phyloP scores from a whole-genome alignment of 2,797 vertebrate genomes.

The Lophotriccus pileatus region DNA sequence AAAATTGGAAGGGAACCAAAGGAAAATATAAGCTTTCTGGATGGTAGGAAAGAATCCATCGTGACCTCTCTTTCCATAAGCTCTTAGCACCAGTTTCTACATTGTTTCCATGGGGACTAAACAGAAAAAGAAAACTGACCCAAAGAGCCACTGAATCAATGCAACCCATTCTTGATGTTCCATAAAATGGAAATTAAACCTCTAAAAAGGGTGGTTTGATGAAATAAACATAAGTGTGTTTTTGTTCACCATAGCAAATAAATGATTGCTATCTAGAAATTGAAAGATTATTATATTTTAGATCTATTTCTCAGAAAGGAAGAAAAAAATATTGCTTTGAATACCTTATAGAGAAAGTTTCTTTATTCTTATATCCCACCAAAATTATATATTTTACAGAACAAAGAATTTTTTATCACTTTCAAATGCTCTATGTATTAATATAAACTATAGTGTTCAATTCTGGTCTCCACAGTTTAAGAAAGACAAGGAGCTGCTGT shows the following conservation, averaged over 20 bases:
- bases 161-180: background rate
- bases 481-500: background rate
- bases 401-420: background rate
- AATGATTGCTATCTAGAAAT: background rate
- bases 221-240: background rate
- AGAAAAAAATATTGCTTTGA: background rate
- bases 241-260: background rate
- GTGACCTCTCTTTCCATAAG: background rate
- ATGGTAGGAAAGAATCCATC: background rate
- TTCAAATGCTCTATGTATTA: background rate
- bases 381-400: background rate
- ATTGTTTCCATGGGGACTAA: background rate
- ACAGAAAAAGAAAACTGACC: background rate
- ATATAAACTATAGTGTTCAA: background rate
- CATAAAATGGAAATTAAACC: background rate
- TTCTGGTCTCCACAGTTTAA: background rate
- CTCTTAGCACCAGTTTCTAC: background rate
- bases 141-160: background rate
- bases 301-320: background rate
- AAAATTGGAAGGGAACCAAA: background rate
- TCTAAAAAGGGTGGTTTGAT: rapidly evolving
- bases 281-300: background rate
- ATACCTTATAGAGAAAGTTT: background rate
- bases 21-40: background rate
- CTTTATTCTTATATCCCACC: background rate